Percentiles rank a stretch among this genome's conserved stretches.
Conservation (phyloP, 1,140 invertebrate genomes). For the Sminthurinus signatus region DNA sequence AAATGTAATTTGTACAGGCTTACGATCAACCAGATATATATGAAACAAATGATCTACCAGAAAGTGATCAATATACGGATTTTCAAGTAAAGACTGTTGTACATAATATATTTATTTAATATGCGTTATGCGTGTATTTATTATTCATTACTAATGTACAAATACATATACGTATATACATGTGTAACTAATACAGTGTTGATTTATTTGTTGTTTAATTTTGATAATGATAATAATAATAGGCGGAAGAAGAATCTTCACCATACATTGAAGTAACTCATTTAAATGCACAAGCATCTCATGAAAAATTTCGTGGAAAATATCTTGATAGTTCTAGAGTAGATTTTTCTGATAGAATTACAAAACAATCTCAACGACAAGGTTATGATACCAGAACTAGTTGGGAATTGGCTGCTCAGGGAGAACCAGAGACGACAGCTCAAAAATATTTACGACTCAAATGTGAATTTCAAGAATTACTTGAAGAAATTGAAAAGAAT, state of each 20-base stretch:
- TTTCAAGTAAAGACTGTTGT: too few relatives aligned
- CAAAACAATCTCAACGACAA: constrained; percentile 54
- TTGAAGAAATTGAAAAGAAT: constrained; percentile 58
- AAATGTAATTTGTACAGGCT: too few relatives aligned
- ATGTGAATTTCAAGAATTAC: constrained; percentile 78
- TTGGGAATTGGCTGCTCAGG: constrained; percentile 68
- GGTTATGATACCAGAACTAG: constrained; percentile 67
- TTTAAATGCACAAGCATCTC: constrained; percentile 42
- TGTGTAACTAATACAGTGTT: too few relatives aligned
- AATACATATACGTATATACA: too few relatives aligned
- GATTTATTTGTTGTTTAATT: too few relatives aligned
- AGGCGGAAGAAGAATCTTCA: constrained; percentile 37
- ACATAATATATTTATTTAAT: too few relatives aligned
- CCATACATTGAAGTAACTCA: constrained; percentile 46
- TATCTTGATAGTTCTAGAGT: constrained; percentile 60
- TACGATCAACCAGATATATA: too few relatives aligned
- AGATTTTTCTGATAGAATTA: constrained; percentile 74
- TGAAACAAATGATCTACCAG: too few relatives aligned
- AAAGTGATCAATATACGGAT: too few relatives aligned
- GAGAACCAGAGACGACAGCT: constrained; percentile 70
- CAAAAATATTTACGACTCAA: constrained; percentile 78
- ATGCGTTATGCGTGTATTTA: too few relatives aligned
- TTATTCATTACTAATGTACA: too few relatives aligned
- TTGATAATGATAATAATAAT: too few relatives aligned
- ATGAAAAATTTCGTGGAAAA: constrained; percentile 79